Conservation (phyloP, 2,888 invertebrate genomes). For the Aspidiotus destructor region DNA sequence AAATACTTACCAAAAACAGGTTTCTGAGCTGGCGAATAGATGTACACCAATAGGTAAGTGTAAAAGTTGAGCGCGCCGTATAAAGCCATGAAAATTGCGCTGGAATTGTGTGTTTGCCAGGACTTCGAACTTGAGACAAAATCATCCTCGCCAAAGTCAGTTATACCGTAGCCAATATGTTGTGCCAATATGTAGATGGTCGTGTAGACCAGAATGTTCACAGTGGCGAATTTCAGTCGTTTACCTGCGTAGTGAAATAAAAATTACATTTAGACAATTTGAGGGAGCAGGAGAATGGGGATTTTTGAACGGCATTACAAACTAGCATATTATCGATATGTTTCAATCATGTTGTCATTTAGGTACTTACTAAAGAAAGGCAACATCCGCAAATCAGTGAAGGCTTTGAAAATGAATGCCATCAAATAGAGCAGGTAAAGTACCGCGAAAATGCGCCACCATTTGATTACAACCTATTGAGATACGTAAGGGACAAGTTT, state of each 20-base stretch:
- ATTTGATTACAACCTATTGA: conserved; percentile 71
- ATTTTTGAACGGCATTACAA: no score
- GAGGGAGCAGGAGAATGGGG: no score
- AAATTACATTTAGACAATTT: background rate
- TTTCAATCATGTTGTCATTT: background rate
- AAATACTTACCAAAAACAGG: conserved; percentile 65
- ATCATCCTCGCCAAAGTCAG: conserved; percentile 83
- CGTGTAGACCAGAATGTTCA: conserved; percentile 59
- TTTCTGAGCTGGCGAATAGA: conserved; percentile 77
- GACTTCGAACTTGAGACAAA: conserved; percentile 68
- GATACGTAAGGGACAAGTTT: no score
- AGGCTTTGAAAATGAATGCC: conserved; percentile 75
- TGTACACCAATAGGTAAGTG: conserved; percentile 84
- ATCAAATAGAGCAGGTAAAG: conserved; percentile 77
- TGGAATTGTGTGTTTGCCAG: conserved; percentile 80
- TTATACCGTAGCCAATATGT: conserved; percentile 69
- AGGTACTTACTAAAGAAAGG: conserved; percentile 82
- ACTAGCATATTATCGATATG: no score
- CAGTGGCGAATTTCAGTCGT: conserved; percentile 79
- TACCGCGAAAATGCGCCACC: conserved; percentile 76
- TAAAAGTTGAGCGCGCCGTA: conserved; percentile 91
- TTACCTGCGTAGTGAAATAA: conserved; percentile 55
- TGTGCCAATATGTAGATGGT: conserved; percentile 42
- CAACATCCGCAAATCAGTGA: conserved; percentile 90
- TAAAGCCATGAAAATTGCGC: conserved; percentile 90